Evolutionary conservation across 2,888 invertebrate species (phyloP), one percentile per base, ranked within the genome.

Genomic region (Molorchus minor): DNA sequence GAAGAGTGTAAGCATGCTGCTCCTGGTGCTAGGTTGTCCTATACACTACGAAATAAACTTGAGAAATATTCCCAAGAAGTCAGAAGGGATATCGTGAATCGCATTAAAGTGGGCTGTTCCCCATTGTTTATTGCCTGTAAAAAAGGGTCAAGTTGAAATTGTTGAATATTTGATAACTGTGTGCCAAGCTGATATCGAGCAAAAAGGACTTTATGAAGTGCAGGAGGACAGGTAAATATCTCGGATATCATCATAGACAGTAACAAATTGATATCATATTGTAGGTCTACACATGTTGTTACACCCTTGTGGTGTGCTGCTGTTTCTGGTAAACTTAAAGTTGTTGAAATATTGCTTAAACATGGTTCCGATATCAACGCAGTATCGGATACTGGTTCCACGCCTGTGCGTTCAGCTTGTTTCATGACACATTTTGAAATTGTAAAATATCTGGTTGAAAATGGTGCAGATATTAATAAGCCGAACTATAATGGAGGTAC

Each of bases 271-370:
- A 5, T 19, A 19, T 7, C 29, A 44, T 38, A 45, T 69, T 76
- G 67, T 64, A 82, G 86, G 72, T 87, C 89, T 25, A 86, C 87
- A 66, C 95, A 95, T 82, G 85, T 85, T 73, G 95, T 93, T 1
- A 93, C 94, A 10, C 94, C 96, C 20, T 82, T 96, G 58, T 96
- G 96, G 96, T 92, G 92, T 82, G 94, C 96, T 1, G 92, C 94
- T 2, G 96, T 96, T 1, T 89, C 92, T 3, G 94, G 94, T 10
- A 89, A 90, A 68, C 79, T 94, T 10, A 83, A 85, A 36, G 90
- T 93, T 66, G 88, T 96, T 47, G 88, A 90, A 75, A 88, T 87
- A 78, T 84, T 96, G 55, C 86, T 93, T 15, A 85, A 87, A 59
- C 87, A 92, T 71, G 93, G 92, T 57, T 95, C 95, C 30, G 86